Base-by-base conservation (phyloP, 2,888 invertebrate genomes). In the Argyresthia albistria region DNA sequence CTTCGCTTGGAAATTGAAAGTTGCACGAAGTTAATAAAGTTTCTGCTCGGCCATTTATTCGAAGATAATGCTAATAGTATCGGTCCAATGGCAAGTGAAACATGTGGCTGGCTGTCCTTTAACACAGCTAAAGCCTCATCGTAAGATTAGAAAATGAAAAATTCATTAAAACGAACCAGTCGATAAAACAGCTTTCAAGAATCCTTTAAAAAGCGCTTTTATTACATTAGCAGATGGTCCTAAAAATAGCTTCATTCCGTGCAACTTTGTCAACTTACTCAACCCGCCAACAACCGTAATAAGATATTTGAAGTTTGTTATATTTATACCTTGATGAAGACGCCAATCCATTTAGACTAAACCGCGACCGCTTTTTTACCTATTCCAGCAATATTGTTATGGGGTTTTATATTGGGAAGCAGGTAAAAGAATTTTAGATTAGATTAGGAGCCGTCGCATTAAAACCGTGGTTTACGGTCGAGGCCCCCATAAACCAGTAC, bases 381-480 rank as follows among this genome's bases (percentile, higher is more conserved):
- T 9, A 8, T n/a, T 46, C 35, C 25, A 36, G n/a, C 51, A 15
- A 43, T 53, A 53, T 55, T 52, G 50, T 62, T 65, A 60, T 65
- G 62, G 62, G 25, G 61, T 67, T 73, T 73, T 75, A 73, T 71
- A 73, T 71, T 69, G 64, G n/a, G 70, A 66, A 68, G 71, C 78
- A 80, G 80, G 76, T 82, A 81, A 69, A 73, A 51, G 70, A 69
- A 66, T 76, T 74, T 75, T 70, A 75, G 77, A 81, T 81, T 76
- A 78, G 76, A 78, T 80, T 76, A 74, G 70, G 69, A 25, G 64
- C 57, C 66, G 70, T 63, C 63, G 63, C 70, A 69, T 73, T 71
- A 70, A n/a, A n/a, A 66, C 69, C 65, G 62, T 66, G 69, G 67
- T 79, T 80, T 81, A 80, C 72, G 72, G 75, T 66, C 66, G 62